phyloP scores from a whole-genome alignment of 2,888 invertebrate genomes.

The Torymus aiolomorphi region DNA sequence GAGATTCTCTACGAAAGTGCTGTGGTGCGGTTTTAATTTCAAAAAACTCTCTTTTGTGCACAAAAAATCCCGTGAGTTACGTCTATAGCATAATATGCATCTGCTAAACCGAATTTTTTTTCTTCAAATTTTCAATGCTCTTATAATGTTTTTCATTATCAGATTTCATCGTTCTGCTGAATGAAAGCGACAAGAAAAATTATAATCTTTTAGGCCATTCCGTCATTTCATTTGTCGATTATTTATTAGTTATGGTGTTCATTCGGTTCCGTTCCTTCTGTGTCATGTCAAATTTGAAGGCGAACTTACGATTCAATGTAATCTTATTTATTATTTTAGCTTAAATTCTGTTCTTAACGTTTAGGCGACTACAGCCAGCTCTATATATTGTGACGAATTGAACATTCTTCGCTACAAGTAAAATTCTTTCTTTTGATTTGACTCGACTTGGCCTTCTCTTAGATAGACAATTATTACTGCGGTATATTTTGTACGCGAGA shows the following conservation, averaged over 20 bases:
- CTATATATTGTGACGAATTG: conserved; percentile 33
- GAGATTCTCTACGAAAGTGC: conserved; percentile 21
- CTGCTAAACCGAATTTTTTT: neutral
- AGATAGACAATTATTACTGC: neutral
- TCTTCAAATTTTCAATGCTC: neutral
- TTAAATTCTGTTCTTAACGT: conserved; percentile 9
- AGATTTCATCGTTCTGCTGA: no score
- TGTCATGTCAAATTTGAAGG: neutral
- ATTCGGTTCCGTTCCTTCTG: no score
- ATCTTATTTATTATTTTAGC: neutral
- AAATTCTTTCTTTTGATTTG: neutral
- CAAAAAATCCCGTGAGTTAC: conserved; percentile 30
- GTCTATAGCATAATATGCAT: conserved; percentile 56
- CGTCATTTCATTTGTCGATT: neutral
- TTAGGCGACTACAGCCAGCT: conserved; percentile 2
- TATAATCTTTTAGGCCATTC: conserved; percentile 37
- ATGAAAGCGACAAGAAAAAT: conserved; percentile 31
- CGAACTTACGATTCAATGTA: neutral
- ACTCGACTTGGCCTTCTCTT: neutral
- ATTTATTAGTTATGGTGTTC: conserved; percentile 8
- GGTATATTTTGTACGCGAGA: neutral
- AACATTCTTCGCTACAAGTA: neutral
- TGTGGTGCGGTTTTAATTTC: conserved; percentile 14
- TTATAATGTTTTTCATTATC: no score
- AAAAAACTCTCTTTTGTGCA: conserved; percentile 26